These are phyloP conservation scores for Macheiramphus alcinus DNA, from an alignment of 2,113 vertebrate genomes.

Conservation along the genomic window DNA sequence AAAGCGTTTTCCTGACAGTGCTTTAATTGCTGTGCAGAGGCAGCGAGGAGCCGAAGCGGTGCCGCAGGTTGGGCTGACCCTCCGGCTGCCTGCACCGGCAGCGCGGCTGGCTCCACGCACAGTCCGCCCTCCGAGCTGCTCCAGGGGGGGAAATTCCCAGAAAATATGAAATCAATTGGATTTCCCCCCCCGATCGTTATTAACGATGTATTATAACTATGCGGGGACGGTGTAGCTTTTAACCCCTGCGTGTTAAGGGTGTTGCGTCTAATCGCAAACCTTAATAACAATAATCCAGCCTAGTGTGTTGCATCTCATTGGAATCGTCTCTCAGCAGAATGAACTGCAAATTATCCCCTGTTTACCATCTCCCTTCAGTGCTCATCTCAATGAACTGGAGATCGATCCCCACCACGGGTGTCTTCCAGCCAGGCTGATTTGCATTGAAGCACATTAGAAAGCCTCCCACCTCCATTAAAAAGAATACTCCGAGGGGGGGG, in stretches of 20 bases:
- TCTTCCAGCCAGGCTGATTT: constrained; percentile 33
- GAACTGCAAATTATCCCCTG: constrained; percentile 85
- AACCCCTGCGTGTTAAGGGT: constrained; percentile 56
- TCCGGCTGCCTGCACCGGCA: neutral
- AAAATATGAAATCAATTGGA: neutral
- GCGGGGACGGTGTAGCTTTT: constrained; percentile 2
- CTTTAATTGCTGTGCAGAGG: neutral
- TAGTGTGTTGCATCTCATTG: constrained; percentile 74
- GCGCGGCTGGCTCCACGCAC: neutral
- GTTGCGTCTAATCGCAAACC: constrained; percentile 46
- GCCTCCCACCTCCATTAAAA: constrained; percentile 34
- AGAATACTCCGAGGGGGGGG: neutral
- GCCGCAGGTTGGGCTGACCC: neutral
- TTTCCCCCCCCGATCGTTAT: neutral
- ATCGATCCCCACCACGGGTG: constrained; percentile 76
- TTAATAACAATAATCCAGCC: constrained; percentile 24
- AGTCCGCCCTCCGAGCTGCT: neutral
- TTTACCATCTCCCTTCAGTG: constrained; percentile 86
- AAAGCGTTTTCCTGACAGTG: neutral
- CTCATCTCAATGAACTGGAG: constrained; percentile 86
- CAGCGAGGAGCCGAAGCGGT: neutral
- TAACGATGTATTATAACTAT: neutral
- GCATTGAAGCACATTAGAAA: constrained; percentile 41
- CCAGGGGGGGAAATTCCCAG: neutral
- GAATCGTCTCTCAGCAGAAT: constrained; percentile 78